Evolutionary conservation across 2,888 invertebrate species (phyloP), one percentile per base, ranked within the genome.

Genomic region (Tortricodes alternella): DNA sequence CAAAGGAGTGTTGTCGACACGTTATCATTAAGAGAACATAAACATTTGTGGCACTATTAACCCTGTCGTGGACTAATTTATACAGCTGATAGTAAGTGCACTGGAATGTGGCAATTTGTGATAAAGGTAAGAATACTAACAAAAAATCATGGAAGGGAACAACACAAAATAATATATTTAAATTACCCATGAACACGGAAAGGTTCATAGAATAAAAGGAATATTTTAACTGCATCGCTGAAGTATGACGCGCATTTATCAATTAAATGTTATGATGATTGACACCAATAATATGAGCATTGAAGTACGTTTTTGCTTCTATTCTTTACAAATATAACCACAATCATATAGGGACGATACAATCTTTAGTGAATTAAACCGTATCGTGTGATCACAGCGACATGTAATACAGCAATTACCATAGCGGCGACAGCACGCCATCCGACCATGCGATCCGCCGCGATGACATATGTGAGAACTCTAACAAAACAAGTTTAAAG

Each of bases 371-470:
- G 56, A 56, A 56, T 56, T 43, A 56, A 44, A 44, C 32, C 21
- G 19, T 41, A 49, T 56, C 44, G 56, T 50, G 56, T 56, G 56
- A 32, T 32, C 49, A 27, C 21, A 18, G 29, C 27, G 44, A 56
- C 56, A 56, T 50, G 56, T 56, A 56, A 50, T 56, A 56, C 38
- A 50, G 43, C 56, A 44, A 56, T 56, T 50, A 56, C 32, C 24
- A 44, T 11, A 13, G 19, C 7, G 2, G n/a, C 13, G 39, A n/a
- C n/a, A n/a, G 23, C 55, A 48, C 48, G 55, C 48, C 32, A 49
- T 21, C 35, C 35, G 21, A 37, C 27, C 49, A 44, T 24, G 44
- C 37, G 11, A 32, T n/a, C 24, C n/a, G 11, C 9, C 35, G 53
- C 48, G 56, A 44, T 49, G 55, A 50, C 56, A 44, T 56, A 50